Evolutionary conservation across 2,888 invertebrate genomes (phyloP).

Genomic region (Drosophila neonasuta): DNA sequence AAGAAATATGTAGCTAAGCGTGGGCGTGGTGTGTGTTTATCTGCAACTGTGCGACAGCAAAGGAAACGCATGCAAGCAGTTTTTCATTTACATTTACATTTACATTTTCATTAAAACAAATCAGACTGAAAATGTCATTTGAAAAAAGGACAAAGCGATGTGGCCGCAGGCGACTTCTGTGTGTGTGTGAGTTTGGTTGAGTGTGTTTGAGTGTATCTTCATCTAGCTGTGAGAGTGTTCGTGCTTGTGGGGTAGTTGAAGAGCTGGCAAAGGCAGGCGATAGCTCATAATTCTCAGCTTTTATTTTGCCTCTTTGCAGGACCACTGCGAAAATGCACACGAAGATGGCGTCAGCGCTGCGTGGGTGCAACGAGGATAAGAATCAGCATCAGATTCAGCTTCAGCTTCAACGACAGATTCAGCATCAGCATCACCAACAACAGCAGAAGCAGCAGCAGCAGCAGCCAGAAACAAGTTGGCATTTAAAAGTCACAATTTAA

Average conservation of each 20-base stretch:
- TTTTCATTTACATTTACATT: conserved; percentile 69
- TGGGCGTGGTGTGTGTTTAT: conserved; percentile 62
- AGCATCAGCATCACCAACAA: conserved; percentile 5
- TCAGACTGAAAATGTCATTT: conserved; percentile 75
- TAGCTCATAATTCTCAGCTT: conserved; percentile 63
- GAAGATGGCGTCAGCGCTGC: conserved; percentile 55
- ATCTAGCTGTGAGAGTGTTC: not conserved
- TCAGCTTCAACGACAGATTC: conserved; percentile 10
- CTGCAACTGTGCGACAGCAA: conserved; percentile 56
- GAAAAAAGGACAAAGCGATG: conserved; percentile 62
- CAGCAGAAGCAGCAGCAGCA: not conserved
- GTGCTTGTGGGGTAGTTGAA: conserved; percentile 15
- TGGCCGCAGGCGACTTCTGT: conserved; percentile 53
- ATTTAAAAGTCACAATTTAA: conserved; percentile 26
- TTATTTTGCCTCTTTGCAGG: conserved; percentile 45
- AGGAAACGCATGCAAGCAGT: conserved; percentile 74
- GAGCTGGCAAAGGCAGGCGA: conserved; percentile 62
- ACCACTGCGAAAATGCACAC: conserved; percentile 55
- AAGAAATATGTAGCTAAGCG: conserved; percentile 44
- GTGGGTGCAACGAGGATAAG: conserved; percentile 68
- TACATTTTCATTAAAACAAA: conserved; percentile 72
- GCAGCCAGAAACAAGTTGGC: conserved; percentile 10
- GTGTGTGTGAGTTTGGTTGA: not conserved
- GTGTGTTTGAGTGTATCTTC: too few relatives aligned
- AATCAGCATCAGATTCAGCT: conserved; percentile 22